Evolutionary conservation across 2,113 vertebrate genomes (phyloP), one percentile per base, ranked within the genome.

Genomic region (Saccopteryx bilineata): DNA sequence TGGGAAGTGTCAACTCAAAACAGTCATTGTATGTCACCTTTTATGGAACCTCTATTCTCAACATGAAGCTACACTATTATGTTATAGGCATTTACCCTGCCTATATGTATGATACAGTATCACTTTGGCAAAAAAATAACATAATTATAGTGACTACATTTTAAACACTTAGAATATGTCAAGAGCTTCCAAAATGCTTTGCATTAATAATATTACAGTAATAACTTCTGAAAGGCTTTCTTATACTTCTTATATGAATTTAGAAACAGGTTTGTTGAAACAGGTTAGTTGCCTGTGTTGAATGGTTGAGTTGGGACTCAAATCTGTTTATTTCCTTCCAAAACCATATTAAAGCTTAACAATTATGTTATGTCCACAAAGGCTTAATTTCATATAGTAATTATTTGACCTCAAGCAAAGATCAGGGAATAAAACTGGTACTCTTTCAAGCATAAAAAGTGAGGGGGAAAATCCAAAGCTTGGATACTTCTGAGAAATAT

Each of bases 321-420:
- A 89, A 75, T 78, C 14, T 24, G 24, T 90, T 52, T 71, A 82
- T 96, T 7, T 93, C 28, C 21, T 95, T 90, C 52, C 19, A 78
- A 72, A 84, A 9, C 65, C 50, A 19, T 71, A 75, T 91, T 74
- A 61, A 96, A 86, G 63, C 63, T 78, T 88, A 74, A 54, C 23
- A 9, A 79, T 82, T 91, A 83, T 75, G 14, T 71, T 69, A 7
- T 28, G 24, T 14, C n/a, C 66, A 87, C 28, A 93, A 74, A 87
- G 6, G 46, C 19, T 65, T 65, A 23, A 71, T 88, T 93, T 83
- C 24, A 66, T 66, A 60, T 17, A 79, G 33, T 91, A 91, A 87
- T 93, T 75, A 83, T 26, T 18, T 94, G 39, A 95, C 60, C 61
- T 94, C n/a, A 74, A 71, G 31, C 7, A 79, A 86, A 95, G 39